Conservation (phyloP, 2,888 invertebrate genomes). For the Incurvaria masculella region DNA sequence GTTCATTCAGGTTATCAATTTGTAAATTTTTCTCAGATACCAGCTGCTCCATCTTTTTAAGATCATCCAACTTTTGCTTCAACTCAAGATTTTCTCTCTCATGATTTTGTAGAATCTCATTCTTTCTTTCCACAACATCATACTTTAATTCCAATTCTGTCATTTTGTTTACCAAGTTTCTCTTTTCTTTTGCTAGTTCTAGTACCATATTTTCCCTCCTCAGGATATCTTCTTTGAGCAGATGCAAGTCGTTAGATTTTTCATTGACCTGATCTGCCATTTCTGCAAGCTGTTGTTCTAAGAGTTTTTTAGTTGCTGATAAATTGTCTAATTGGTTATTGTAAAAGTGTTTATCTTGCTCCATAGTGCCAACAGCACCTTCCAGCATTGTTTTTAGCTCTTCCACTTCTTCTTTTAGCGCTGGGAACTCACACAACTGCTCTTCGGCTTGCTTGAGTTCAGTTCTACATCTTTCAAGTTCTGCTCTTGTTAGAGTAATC, state of each 20-base stretch:
- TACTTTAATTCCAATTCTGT: slow-evolving; percentile 51
- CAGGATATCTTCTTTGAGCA: slow-evolving; percentile 54
- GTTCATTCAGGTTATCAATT: slow-evolving; percentile 49
- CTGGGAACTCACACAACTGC: slow-evolving; percentile 50
- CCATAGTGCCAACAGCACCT: slow-evolving; percentile 49
- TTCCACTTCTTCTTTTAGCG: slow-evolving; percentile 46
- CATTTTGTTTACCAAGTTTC: slow-evolving; percentile 44
- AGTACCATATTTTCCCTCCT: slow-evolving; percentile 57
- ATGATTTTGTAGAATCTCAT: slow-evolving; percentile 32
- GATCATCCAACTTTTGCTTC: slow-evolving; percentile 43
- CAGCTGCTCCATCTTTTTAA: slow-evolving; percentile 50
- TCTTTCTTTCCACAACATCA: slow-evolving; percentile 44
- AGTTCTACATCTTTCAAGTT: slow-evolving; percentile 53
- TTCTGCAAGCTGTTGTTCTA: slow-evolving; percentile 56
- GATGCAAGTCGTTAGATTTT: slow-evolving; percentile 48
- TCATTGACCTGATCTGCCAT: slow-evolving; percentile 53
- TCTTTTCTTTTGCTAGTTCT: slow-evolving; percentile 56
- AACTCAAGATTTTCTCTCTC: slow-evolving; percentile 46
- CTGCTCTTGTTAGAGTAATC: slow-evolving; percentile 52
- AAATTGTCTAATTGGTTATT: slow-evolving; percentile 53
- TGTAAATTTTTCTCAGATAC: slow-evolving; percentile 55
- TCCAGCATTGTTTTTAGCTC: slow-evolving; percentile 45
- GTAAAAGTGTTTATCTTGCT: slow-evolving; percentile 55
- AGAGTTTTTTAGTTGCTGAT: slow-evolving; percentile 47
- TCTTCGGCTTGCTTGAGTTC: slow-evolving; percentile 53